Evolutionary conservation across 2,888 invertebrate genomes (phyloP).

Genomic region (Cynaeus angustus): DNA sequence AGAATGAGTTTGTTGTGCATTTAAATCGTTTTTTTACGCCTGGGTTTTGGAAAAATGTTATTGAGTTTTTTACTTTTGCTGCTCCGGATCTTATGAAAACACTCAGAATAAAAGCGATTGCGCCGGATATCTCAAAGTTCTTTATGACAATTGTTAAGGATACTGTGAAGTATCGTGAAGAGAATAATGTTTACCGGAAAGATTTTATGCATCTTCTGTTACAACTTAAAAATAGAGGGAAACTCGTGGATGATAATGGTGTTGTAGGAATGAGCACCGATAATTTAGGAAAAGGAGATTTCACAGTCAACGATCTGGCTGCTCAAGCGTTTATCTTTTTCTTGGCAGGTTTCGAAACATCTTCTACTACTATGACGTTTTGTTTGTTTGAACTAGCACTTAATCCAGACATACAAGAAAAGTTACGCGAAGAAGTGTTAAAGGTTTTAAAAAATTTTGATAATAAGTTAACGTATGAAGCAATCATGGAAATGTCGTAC

Average conservation of each 20-base stretch:
- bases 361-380: constrained; percentile 52
- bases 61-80: constrained; percentile 32
- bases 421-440: constrained; percentile 44
- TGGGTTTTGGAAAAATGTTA: constrained; percentile 23
- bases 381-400: constrained; percentile 48
- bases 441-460: constrained; percentile 38
- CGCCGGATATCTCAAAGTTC: constrained; percentile 44
- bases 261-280: constrained; percentile 35
- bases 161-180: constrained; percentile 67
- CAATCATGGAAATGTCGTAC: constrained; percentile 55
- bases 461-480: constrained; percentile 48
- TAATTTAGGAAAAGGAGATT: neutral
- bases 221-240: constrained; percentile 65
- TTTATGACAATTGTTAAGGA: constrained; percentile 63
- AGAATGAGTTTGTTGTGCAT: constrained; percentile 69
- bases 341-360: constrained; percentile 52
- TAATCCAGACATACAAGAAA: constrained; percentile 49
- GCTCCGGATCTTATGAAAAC: constrained; percentile 27
- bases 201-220: constrained; percentile 73
- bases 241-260: constrained; percentile 52
- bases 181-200: constrained; percentile 65
- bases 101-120: constrained; percentile 16
- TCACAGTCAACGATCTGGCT: constrained; percentile 47
- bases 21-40: constrained; percentile 20
- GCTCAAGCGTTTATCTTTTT: constrained; percentile 57